phyloP scores from a whole-genome alignment of 2,888 invertebrate genomes.

The Trisateles emortualis region DNA sequence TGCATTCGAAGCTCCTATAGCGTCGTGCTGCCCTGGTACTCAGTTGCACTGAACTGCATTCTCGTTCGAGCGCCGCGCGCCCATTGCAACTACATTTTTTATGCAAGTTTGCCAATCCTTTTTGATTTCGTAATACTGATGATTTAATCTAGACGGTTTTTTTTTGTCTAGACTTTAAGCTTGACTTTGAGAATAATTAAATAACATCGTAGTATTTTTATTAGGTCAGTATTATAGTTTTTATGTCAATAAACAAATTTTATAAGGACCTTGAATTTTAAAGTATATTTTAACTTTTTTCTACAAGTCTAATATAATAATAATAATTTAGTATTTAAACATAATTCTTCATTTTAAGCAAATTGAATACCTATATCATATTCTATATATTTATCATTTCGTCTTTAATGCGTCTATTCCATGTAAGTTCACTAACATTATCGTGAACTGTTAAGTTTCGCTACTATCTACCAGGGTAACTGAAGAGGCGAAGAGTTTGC shows the following conservation, averaged over 20 bases:
- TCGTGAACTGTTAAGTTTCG: conserved; percentile 65
- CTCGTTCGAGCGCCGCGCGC: conserved; percentile 47
- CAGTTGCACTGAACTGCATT: conserved; percentile 76
- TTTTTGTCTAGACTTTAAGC: not conserved
- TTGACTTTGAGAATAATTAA: not conserved
- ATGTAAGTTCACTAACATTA: conserved; percentile 30
- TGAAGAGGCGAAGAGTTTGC: conserved; percentile 65
- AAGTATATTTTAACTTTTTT: no score
- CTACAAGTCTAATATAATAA: no score
- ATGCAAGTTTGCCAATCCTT: conserved; percentile 7
- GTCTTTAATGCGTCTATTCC: not conserved
- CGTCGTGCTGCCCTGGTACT: conserved; percentile 71
- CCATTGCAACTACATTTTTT: conserved; percentile 32
- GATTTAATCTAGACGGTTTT: conserved; percentile 4
- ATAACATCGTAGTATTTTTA: no score
- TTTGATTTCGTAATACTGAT: not conserved
- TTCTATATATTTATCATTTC: no score
- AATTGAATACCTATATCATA: no score
- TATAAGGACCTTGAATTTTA: no score
- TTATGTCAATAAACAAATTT: no score
- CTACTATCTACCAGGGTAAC: conserved; percentile 73
- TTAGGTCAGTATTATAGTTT: no score
- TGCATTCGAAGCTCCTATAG: conserved; percentile 59
- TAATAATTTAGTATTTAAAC: no score
- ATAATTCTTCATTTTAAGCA: no score